phyloP scores from a whole-genome alignment of 2,888 invertebrate genomes.

The Liopterus haemorrhoidalis region DNA sequence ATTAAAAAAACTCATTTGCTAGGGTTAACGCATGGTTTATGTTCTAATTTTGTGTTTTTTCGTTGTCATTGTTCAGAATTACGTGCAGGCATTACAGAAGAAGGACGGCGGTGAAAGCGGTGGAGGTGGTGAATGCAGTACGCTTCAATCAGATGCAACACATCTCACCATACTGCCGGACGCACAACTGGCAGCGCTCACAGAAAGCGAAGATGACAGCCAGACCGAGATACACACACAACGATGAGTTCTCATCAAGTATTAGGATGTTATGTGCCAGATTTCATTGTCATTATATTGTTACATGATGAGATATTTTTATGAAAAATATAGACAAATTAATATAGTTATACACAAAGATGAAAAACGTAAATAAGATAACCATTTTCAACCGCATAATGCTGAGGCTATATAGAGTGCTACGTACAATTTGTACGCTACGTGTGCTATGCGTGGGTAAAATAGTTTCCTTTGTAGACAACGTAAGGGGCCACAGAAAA shows the following conservation, averaged over 20 bases:
- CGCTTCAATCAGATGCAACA: slow-evolving; percentile 71
- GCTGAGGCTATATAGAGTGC: too few relatives aligned
- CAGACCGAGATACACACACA: slow-evolving; percentile 39
- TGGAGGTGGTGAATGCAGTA: slow-evolving; percentile 59
- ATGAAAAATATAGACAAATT: too few relatives aligned
- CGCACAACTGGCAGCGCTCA: slow-evolving; percentile 51
- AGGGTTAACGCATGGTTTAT: slow-evolving; percentile 7
- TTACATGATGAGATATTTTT: too few relatives aligned
- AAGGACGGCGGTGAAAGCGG: slow-evolving; percentile 57
- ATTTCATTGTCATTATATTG: slow-evolving; percentile 5
- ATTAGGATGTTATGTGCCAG: slow-evolving; percentile 5
- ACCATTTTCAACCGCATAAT: too few relatives aligned
- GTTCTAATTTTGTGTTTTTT: neutral
- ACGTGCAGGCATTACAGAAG: slow-evolving; percentile 72
- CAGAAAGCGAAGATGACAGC: slow-evolving; percentile 57
- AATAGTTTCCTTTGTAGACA: too few relatives aligned
- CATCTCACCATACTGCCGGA: slow-evolving; percentile 72
- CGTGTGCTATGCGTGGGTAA: too few relatives aligned
- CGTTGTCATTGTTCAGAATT: slow-evolving; percentile 53
- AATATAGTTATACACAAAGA: slow-evolving; percentile 4
- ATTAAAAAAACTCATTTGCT: too few relatives aligned
- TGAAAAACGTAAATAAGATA: neutral
- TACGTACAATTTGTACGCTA: too few relatives aligned
- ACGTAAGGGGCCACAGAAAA: too few relatives aligned
- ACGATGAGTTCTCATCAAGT: slow-evolving; percentile 33